phyloP scores from a whole-genome alignment of 35 echinoderm and acorn worm species.

The Apostichopus californicus region DNA sequence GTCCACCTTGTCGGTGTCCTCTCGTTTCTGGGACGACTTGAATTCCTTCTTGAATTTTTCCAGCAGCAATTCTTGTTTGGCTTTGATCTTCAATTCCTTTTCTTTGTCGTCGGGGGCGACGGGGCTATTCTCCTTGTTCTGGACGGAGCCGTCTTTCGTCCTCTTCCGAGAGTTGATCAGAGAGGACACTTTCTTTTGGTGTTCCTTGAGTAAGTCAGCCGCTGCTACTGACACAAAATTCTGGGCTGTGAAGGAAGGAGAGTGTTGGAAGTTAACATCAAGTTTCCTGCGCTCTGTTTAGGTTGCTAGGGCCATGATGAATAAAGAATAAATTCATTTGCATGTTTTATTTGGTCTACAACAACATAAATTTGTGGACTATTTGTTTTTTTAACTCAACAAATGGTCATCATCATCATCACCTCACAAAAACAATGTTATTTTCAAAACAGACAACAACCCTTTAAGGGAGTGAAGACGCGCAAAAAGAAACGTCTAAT shows the following conservation, averaged over 20 bases:
- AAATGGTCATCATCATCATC: too few species aligned
- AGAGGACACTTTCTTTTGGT: slow-evolving; percentile 42
- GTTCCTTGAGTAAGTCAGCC: slow-evolving; percentile 72
- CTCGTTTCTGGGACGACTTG: neutral
- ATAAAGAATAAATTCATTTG: too few species aligned
- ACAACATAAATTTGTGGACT: too few species aligned
- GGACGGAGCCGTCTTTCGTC: neutral
- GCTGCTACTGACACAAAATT: slow-evolving; percentile 67
- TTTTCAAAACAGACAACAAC: too few species aligned
- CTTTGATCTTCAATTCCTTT: neutral
- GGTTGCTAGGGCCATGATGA: too few species aligned
- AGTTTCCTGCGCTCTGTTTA: too few species aligned
- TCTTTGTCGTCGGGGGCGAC: neutral
- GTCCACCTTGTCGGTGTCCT: neutral
- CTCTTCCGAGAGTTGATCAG: slow-evolving; percentile 19
- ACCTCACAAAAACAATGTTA: too few species aligned
- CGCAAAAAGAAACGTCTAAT: too few species aligned
- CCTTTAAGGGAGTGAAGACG: too few species aligned
- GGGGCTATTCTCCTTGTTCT: slow-evolving; percentile 44
- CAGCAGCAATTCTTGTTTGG: slow-evolving; percentile 12
- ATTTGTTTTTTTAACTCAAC: too few species aligned
- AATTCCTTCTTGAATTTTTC: slow-evolving; percentile 25
- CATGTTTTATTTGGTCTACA: too few species aligned
- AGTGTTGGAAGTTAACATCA: too few species aligned
- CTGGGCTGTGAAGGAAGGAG: slow-evolving; percentile 18